A percentile compares a stretch with the other conserved stretches of the same genome.
Conservation (phyloP, 2,888 invertebrate species). For the Cephus pygmeus region DNA sequence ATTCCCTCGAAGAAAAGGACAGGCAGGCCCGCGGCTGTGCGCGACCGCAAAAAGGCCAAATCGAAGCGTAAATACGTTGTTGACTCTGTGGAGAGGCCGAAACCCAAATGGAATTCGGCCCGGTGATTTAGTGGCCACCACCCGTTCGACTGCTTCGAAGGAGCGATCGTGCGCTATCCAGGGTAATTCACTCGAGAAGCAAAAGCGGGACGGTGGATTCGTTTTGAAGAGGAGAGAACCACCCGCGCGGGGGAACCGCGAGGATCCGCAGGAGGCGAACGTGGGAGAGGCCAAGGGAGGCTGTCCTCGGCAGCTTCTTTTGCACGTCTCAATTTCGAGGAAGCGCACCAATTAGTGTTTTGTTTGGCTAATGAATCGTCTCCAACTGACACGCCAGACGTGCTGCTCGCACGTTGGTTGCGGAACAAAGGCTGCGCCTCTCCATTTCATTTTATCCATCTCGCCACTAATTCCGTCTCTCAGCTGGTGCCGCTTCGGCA, state of each 20-base stretch:
- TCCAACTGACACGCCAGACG: neutral
- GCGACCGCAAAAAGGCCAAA: conserved; percentile 60
- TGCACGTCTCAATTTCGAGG: conserved; percentile 31
- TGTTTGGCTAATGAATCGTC: conserved; percentile 50
- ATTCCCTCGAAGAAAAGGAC: neutral
- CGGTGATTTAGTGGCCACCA: conserved; percentile 61
- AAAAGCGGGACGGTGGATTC: too few relatives aligned
- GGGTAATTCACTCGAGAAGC: too few relatives aligned
- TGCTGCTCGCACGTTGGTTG: neutral
- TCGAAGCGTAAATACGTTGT: conserved; percentile 62
- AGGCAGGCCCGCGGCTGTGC: conserved; percentile 13
- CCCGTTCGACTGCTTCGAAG: conserved; percentile 15
- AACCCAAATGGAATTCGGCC: conserved; percentile 61
- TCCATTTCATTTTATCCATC: too few relatives aligned
- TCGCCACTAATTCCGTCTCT: too few relatives aligned
- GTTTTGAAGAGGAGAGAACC: too few relatives aligned
- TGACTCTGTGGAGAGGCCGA: conserved; percentile 56
- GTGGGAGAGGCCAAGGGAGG: neutral
- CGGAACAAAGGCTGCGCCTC: neutral
- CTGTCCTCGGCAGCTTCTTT: neutral
- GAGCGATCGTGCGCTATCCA: neutral
- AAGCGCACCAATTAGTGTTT: conserved; percentile 57
- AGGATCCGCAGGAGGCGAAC: too few relatives aligned
- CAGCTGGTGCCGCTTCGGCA: too few relatives aligned
- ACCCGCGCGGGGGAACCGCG: too few relatives aligned